A percentile compares a stretch with the other conserved stretches of the same genome.
These are phyloP conservation scores for Tetranychus piercei DNA, from an alignment of 2,888 invertebrate genomes.

Conservation along the genomic window DNA sequence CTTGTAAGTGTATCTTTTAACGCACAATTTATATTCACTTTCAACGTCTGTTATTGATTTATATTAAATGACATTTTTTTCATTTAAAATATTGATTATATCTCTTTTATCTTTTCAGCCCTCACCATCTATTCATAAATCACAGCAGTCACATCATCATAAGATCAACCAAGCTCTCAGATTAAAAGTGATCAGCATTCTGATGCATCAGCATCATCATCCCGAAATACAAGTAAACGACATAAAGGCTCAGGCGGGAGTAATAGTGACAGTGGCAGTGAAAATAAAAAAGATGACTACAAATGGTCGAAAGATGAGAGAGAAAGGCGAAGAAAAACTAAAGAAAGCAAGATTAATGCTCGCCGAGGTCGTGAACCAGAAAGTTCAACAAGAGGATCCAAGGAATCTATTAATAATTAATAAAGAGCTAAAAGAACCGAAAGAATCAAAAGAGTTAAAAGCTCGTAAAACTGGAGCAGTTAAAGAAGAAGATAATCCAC, in stretches of 20 bases:
- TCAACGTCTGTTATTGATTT: too few species aligned
- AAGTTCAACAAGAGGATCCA: background rate
- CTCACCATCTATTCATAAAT: background rate
- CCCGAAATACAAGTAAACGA: background rate
- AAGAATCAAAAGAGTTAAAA: too few species aligned
- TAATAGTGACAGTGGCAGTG: constrained; percentile 10
- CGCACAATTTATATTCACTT: too few species aligned
- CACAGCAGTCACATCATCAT: background rate
- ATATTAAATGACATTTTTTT: too few species aligned
- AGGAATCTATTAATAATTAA: too few species aligned
- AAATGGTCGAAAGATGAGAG: background rate
- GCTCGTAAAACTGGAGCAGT: constrained; percentile 46
- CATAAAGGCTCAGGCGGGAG: background rate
- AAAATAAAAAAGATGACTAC: background rate
- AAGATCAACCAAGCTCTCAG: background rate
- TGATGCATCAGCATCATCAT: background rate
- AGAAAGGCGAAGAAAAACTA: background rate
- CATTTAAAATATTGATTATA: too few species aligned
- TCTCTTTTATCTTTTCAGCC: background rate
- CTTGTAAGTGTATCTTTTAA: too few species aligned
- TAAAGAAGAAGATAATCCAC: constrained; percentile 18
- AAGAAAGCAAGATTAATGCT: background rate
- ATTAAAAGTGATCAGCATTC: background rate
- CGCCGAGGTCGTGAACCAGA: constrained; percentile 10
- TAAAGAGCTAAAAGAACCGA: too few species aligned